phyloP scores from a whole-genome alignment of 2,888 invertebrate genomes.

The Cephus nigrinus region DNA sequence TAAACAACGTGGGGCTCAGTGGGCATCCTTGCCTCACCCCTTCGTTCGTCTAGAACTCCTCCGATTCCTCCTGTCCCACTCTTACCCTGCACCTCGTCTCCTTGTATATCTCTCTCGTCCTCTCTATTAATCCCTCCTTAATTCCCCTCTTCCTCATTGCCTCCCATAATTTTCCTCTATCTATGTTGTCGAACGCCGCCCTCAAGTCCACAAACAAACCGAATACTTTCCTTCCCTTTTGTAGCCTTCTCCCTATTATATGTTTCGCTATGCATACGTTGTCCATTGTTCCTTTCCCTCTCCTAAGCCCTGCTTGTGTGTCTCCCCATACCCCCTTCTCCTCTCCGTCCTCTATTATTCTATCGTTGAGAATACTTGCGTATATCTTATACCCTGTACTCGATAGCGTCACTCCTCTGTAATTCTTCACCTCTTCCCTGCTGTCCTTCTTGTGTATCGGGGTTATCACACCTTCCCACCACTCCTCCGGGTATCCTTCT shows the following conservation, averaged over 20 bases:
- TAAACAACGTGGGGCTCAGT: constrained; percentile 33
- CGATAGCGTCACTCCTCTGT: constrained; percentile 34
- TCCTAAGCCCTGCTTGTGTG: background rate
- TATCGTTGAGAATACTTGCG: constrained; percentile 22
- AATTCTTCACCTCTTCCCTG: constrained; percentile 20
- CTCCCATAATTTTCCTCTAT: constrained; percentile 27
- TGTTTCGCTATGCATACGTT: constrained; percentile 23
- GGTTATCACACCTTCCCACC: constrained; percentile 26
- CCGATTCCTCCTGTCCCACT: constrained; percentile 13
- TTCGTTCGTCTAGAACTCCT: constrained; percentile 25
- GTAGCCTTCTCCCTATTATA: background rate
- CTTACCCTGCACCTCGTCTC: constrained; percentile 3
- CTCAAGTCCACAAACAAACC: constrained; percentile 30
- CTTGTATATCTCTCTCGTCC: background rate
- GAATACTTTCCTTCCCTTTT: constrained; percentile 1
- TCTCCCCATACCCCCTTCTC: background rate
- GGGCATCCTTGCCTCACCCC: constrained; percentile 34
- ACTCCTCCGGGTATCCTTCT: constrained; percentile 26
- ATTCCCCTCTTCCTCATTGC: constrained; percentile 20
- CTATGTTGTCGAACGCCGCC: constrained; percentile 33
- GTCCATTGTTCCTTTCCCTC: background rate
- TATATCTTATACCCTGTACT: constrained; percentile 31
- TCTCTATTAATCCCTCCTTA: constrained; percentile 6
- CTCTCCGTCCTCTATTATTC: constrained; percentile 25
- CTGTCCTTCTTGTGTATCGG: constrained; percentile 32